phyloP scores from a whole-genome alignment of 2,113 vertebrate genomes.

The Dolichotis patagonum region DNA sequence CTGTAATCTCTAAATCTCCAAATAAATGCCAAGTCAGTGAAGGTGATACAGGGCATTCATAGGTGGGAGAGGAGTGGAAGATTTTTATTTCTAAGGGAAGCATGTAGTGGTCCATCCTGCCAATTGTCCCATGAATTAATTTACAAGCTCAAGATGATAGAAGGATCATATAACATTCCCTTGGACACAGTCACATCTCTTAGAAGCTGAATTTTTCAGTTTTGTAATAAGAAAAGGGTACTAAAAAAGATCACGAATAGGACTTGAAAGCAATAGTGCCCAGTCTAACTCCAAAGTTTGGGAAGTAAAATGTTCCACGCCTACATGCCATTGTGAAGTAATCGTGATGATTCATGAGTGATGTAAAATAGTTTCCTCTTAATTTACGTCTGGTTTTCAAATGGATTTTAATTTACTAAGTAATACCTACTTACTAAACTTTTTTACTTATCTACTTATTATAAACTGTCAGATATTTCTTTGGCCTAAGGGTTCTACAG shows the following conservation, averaged over 20 bases:
- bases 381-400: background rate
- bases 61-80: background rate
- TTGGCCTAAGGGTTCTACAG: background rate
- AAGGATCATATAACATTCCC: background rate
- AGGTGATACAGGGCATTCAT: background rate
- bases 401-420: background rate
- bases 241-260: background rate
- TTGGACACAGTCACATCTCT: background rate
- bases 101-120: background rate
- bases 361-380: background rate
- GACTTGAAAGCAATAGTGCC: background rate
- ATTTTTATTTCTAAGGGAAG: conserved; percentile 21
- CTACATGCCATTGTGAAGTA: background rate
- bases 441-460: background rate
- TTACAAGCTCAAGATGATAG: conserved; percentile 1
- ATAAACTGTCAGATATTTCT: background rate
- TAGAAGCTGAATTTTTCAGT: background rate
- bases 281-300: background rate
- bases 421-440: background rate
- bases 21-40: background rate
- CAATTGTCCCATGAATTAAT: background rate
- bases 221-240: background rate
- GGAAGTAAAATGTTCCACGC: background rate
- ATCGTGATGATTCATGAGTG: background rate
- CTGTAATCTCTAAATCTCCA: background rate